A percentile compares a stretch with the other conserved stretches of the same genome.
Evolutionary conservation across 1,140 invertebrate species (phyloP).

Genomic region (Lanistes nyassanus): DNA sequence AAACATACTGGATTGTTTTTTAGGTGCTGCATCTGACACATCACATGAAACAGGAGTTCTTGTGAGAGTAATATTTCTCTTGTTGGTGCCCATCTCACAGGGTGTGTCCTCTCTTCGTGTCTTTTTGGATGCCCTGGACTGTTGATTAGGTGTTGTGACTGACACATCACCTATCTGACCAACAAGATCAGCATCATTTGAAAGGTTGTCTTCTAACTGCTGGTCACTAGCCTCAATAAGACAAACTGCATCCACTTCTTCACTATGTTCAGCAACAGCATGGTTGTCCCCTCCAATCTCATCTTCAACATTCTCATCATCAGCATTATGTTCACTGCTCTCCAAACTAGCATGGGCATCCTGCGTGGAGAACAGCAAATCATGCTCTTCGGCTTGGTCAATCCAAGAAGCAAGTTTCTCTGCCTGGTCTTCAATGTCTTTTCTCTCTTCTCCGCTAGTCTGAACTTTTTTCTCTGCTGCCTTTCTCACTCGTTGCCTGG

Average conservation of each 20-base stretch:
- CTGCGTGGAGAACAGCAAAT: slow-evolving; percentile 52
- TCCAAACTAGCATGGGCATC: slow-evolving; percentile 40
- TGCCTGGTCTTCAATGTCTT: slow-evolving; percentile 21
- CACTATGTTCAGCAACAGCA: not conserved
- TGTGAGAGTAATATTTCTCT: no score
- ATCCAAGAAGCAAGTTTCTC: slow-evolving; percentile 44
- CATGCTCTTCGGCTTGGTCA: slow-evolving; percentile 51
- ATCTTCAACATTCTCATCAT: not conserved
- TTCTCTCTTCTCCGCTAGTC: not conserved
- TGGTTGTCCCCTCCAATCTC: not conserved
- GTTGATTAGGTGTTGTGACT: not conserved
- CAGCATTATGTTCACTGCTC: not conserved
- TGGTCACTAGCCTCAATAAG: not conserved
- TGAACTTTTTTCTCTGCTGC: not conserved
- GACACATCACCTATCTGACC: not conserved
- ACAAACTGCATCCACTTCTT: not conserved
- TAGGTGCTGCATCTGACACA: no score
- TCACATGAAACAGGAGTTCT: no score
- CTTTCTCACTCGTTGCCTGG: not conserved
- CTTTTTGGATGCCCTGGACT: no score
- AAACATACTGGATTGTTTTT: no score
- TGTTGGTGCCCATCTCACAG: no score
- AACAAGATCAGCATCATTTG: not conserved
- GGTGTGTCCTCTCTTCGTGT: no score
- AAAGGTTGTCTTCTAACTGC: not conserved